Evolutionary conservation across 2,797 vertebrate species (phyloP).

Genomic region (Cichlasoma orientale): DNA sequence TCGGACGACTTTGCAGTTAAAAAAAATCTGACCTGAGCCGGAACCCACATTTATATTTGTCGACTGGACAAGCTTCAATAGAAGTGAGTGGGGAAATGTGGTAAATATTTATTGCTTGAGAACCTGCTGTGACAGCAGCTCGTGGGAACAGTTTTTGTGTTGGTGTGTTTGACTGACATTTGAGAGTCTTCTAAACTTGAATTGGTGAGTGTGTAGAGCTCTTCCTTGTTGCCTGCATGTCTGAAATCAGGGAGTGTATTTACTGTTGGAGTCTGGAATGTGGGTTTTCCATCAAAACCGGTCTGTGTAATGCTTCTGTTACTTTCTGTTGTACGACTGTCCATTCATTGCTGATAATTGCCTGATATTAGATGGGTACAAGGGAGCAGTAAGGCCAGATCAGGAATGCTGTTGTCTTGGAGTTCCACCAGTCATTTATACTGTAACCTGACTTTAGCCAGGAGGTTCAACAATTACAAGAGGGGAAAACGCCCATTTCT

Average conservation of each 20-base stretch:
- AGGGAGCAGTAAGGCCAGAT: slow-evolving; percentile 32
- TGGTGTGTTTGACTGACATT: neutral
- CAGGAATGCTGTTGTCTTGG: slow-evolving; percentile 46
- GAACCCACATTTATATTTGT: neutral
- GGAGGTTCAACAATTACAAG: slow-evolving; percentile 37
- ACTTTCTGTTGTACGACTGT: slow-evolving; percentile 6
- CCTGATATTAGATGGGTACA: slow-evolving; percentile 26
- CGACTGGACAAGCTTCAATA: neutral
- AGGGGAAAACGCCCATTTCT: slow-evolving; percentile 33
- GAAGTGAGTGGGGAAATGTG: neutral
- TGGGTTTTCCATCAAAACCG: neutral
- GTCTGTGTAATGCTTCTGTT: slow-evolving; percentile 4
- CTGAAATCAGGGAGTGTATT: neutral
- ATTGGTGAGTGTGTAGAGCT: neutral
- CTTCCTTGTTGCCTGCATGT: neutral
- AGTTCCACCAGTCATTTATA: slow-evolving; percentile 41
- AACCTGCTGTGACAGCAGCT: neutral
- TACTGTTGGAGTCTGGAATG: neutral
- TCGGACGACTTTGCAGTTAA: neutral
- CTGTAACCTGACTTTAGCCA: slow-evolving; percentile 57
- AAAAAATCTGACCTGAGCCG: neutral
- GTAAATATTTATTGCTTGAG: neutral
- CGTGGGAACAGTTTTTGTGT: neutral
- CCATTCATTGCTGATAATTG: slow-evolving; percentile 44
- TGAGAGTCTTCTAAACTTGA: neutral